Base-by-base conservation (phyloP, 2,888 invertebrate genomes). In the Globia sparganii region DNA sequence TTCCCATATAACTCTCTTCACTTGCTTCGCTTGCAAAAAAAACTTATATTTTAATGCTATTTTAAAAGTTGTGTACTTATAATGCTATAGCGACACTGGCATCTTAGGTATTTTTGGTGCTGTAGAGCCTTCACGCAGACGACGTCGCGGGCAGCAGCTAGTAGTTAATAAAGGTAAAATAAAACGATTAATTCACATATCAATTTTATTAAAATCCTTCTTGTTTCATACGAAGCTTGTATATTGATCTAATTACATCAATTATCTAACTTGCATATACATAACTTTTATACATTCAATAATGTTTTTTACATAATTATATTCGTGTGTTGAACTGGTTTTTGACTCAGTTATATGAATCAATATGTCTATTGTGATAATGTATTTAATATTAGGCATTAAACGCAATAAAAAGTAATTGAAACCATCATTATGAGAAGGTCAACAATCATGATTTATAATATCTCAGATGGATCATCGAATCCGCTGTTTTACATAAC, bases 161-260 rank as follows among this genome's bases (percentile, higher is more conserved):
- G n/a, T n/a, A n/a, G n/a, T n/a, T 2, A 6, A 53, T 18, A 68
- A 25, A 37, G 68, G 68, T 34, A 21, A 67, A 80, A 82, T 80
- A 83, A 87, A 87, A 90, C 4, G 81, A 78, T 86, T 78, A 85
- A 64, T 73, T 94, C 93, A 94, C 94, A 95, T 95, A 95, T 92
- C 93, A 95, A 94, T 96, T 96, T 96, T 96, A 96, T 96, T 96
- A 96, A 96, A 96, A 96, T 92, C 91, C 92, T 90, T 85, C 75
- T 94, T 94, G 91, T 94, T 92, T 92, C 93, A 94, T 96, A 95
- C 92, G 94, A 96, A 96, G 96, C 96, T 95, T 95, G 96, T 96
- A 96, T 95, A 95, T 91, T 94, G 92, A 92, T 93, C 96, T 96
- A 96, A 88, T 94, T 96, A 96, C 96, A 96, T 94, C 94, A 91